Base-by-base conservation (phyloP, 1,140 invertebrate genomes). In the Orchestia grillus region DNA sequence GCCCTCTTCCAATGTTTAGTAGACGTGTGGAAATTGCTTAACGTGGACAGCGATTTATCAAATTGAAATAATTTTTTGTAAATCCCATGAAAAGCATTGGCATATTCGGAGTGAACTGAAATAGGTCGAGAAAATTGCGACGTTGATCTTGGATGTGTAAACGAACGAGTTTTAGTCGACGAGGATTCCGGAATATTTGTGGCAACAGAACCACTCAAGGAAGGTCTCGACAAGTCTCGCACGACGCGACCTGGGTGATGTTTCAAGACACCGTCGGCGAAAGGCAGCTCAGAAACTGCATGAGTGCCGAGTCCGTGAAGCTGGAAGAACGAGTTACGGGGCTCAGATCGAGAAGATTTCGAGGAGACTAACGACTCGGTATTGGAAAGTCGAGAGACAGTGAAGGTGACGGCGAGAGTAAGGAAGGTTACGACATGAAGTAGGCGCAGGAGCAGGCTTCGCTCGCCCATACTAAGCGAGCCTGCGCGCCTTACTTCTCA, bases 341-440 rank as follows among this genome's bases (percentile, higher is more conserved):
- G 36, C 62, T 77, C 62, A 77, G 36, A 77, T 77, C 28, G 62
- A 77, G 62, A 28, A 77, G 62, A 77, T 28, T 77, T 77, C 62
- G 62, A 77, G 62, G 62, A 77, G 62, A 36, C 62, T 77, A 77
- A 77, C 62, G 47, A 53, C 47, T 77, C 62, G 62, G 62, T 77
- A 77, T 77, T 36, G 88, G 92, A 94, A 94, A 94, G 92, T 94
- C 23, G 43, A 94, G 92, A 94, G 44, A 94, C 16, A 94, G 92
- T 47, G 92, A 94, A 94, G 92, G 92, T 47, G 92, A 94, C 44
- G 92, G 44, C 92, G 44, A 94, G 36, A 94, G 92, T 94, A 94
- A 94, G 92, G 92, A 94, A 94, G 92, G 92, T 94, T 94, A 94
- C 92, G 44, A 94, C 92, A 94, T 94, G 92, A 94, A 94, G 92